Evolutionary conservation across 2,113 vertebrate species (phyloP).

Genomic region (Ceuthmochares aereus): DNA sequence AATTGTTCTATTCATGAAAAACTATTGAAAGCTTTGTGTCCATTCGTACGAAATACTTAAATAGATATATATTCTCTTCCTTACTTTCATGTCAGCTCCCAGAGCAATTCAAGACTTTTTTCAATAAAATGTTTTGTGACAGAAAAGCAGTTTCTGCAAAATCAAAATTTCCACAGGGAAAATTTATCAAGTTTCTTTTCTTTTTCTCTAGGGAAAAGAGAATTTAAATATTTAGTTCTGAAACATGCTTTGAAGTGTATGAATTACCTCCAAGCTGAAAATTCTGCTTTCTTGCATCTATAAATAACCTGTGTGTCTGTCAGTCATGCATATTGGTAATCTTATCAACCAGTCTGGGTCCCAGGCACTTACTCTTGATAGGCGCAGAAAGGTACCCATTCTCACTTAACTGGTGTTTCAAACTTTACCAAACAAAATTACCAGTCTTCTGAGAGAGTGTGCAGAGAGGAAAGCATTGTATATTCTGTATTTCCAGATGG

Average conservation of each 20-base stretch:
- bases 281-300: slow-evolving; percentile 13
- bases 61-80: neutral
- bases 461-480: neutral
- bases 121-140: slow-evolving; percentile 33
- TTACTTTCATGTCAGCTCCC: neutral
- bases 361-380: neutral
- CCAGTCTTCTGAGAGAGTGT: neutral
- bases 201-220: slow-evolving; percentile 10
- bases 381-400: neutral
- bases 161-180: slow-evolving; percentile 49
- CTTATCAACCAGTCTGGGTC: neutral
- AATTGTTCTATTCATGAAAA: neutral
- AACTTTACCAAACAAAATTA: neutral
- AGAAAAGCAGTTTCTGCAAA: slow-evolving; percentile 57
- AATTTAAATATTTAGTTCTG: slow-evolving; percentile 54
- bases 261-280: slow-evolving; percentile 50
- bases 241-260: slow-evolving; percentile 46
- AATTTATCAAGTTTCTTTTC: slow-evolving; percentile 26
- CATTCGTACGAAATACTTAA: neutral
- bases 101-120: slow-evolving; percentile 16
- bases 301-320: slow-evolving; percentile 17
- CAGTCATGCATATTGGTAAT: neutral
- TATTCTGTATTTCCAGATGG: neutral
- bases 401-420: neutral
- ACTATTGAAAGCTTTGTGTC: neutral